A percentile compares a stretch with the other conserved stretches of the same genome.
Evolutionary conservation across 1,140 invertebrate genomes (phyloP).

Genomic region (Drosophila lacteicornis): DNA sequence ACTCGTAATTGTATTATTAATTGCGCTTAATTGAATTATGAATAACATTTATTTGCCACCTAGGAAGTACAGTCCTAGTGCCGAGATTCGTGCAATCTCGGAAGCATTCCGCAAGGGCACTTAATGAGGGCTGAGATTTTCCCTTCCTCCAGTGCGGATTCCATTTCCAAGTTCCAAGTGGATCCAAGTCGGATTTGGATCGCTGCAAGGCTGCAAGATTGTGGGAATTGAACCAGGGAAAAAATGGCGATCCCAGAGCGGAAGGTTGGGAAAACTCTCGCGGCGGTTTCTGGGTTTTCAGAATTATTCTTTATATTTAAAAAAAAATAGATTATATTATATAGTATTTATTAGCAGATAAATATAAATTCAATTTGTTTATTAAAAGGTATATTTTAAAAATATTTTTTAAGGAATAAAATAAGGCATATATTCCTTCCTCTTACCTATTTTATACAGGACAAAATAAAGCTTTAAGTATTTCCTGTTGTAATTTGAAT

Average conservation of each 20-base stretch:
- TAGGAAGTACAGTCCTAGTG: slow-evolving; percentile 54
- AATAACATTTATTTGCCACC: slow-evolving; percentile 65
- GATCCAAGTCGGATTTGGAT: slow-evolving; percentile 1
- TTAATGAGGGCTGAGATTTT: slow-evolving; percentile 41
- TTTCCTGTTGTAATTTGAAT: background rate
- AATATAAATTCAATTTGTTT: too few species aligned
- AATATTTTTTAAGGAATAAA: background rate
- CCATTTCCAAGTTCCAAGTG: slow-evolving; percentile 2
- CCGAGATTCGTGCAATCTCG: slow-evolving; percentile 65
- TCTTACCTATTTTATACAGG: background rate
- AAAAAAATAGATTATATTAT: too few species aligned
- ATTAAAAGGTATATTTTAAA: background rate
- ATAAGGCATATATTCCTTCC: too few species aligned
- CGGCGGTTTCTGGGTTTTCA: background rate
- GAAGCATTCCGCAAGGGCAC: slow-evolving; percentile 63
- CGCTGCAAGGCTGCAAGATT: slow-evolving; percentile 36
- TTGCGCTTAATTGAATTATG: slow-evolving; percentile 80
- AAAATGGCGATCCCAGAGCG: slow-evolving; percentile 9
- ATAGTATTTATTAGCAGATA: background rate
- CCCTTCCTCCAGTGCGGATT: background rate
- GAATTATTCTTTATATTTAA: too few species aligned
- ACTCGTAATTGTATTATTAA: slow-evolving; percentile 82
- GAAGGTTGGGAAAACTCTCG: slow-evolving; percentile 25
- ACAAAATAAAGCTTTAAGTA: background rate
- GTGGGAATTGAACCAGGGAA: slow-evolving; percentile 32